Base-by-base conservation (phyloP, 2,888 invertebrate genomes). In the Galeruca laticollis region DNA sequence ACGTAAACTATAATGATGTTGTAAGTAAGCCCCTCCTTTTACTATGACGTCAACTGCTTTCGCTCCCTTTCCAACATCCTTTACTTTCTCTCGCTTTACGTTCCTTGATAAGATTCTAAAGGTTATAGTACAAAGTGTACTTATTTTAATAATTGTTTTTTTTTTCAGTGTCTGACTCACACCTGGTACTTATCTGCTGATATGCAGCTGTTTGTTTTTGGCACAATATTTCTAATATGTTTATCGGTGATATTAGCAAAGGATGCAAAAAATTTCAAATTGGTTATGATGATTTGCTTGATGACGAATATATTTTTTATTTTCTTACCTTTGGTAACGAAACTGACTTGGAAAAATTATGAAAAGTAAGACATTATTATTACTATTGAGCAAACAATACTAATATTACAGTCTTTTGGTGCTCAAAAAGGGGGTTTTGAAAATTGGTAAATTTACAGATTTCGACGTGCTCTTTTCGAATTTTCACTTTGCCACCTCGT, bases 161-260 rank as follows among this genome's bases (percentile, higher is more conserved):
- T 67, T 63, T 78, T 78, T 60, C 54, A 85, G 85, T 85, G 85
- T 62, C 60, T 84, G 15, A 67, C 75, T 6, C 84, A 82, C 18
- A 81, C 83, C 0, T 85, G 85, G 85, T 85, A 84, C 71, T 67
- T 85, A 35, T 81, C 83, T 40, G 84, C 83, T 1, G 85, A 85
- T 72, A 83, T 84, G 79, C 85, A 85, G 70, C 76, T 85, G 72
- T 85, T 82, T 69, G 18, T 84, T 2, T 18, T 83, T 10, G 77
- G 84, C 4, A 83, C 83, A 0, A n/a, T 84, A 1, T 35, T 85
- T 9, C 61, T 84, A 15, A 80, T 84, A 65, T 83, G 82, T 4
- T 21, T 82, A 10, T 63, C 80, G 2, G 15, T 78, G 3, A 54
- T 69, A 6, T 67, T 78, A 11, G 26, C 35, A 68, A 72, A 56